Conservation (phyloP, 2,113 vertebrate genomes). For the Aleadryas rufinucha region DNA sequence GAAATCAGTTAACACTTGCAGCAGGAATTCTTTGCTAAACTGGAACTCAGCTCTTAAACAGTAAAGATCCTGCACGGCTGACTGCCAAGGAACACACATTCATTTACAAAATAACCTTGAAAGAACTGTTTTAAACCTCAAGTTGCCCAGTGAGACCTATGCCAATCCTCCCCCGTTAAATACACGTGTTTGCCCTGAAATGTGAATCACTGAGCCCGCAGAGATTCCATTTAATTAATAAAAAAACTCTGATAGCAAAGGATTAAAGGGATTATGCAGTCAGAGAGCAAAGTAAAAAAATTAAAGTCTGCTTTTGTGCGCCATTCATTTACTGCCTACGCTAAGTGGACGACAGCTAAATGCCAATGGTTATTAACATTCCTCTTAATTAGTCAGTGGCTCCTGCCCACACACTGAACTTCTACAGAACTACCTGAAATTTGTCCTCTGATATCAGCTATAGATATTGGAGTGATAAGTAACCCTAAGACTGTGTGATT, state of each 20-base stretch:
- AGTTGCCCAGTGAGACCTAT: background rate
- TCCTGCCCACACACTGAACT: background rate
- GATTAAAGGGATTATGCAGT: constrained; percentile 12
- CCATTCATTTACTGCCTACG: constrained; percentile 14
- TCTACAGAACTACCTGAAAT: background rate
- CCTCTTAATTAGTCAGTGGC: background rate
- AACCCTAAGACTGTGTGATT: background rate
- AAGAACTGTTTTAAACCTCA: background rate
- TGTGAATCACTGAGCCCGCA: background rate
- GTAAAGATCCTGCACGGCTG: background rate
- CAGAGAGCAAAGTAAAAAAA: constrained; percentile 2
- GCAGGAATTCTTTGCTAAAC: background rate
- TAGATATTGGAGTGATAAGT: background rate
- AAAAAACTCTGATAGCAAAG: background rate
- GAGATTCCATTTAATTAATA: constrained; percentile 61
- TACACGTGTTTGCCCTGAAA: background rate
- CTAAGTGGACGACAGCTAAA: background rate
- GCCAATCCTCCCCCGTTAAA: constrained; percentile 7
- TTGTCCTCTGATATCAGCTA: background rate
- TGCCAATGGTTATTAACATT: background rate
- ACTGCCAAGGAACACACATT: background rate
- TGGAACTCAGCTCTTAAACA: background rate
- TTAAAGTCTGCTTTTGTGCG: background rate
- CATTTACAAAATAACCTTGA: constrained; percentile 58
- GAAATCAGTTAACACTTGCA: background rate